Conservation (phyloP, 2,113 vertebrate genomes). For the Bufo gargarizans region DNA sequence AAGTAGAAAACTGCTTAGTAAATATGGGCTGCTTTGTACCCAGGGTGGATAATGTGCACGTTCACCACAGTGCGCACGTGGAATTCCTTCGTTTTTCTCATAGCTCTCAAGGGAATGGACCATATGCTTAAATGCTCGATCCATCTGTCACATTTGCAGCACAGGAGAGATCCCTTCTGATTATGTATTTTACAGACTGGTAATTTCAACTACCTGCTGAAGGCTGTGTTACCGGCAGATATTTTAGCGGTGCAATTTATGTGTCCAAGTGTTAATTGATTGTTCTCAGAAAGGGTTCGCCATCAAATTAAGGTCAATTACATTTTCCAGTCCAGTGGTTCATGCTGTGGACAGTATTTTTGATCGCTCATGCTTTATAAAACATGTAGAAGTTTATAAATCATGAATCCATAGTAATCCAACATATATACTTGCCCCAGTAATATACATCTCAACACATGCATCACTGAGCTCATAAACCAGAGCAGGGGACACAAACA, state of each 20-base stretch:
- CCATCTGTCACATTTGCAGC: slow-evolving; percentile 54
- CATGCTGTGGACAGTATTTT: background rate
- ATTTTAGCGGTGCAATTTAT: slow-evolving; percentile 41
- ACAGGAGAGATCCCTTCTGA: slow-evolving; percentile 49
- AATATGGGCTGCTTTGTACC: background rate
- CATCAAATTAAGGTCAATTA: slow-evolving; percentile 51
- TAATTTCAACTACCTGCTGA: slow-evolving; percentile 52
- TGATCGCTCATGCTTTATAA: background rate
- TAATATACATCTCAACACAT: background rate
- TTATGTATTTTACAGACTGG: slow-evolving; percentile 45
- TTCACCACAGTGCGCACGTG: slow-evolving; percentile 17
- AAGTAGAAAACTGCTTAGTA: slow-evolving; percentile 34
- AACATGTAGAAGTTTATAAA: slow-evolving; percentile 24
- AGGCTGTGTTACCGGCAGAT: background rate
- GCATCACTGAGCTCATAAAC: background rate
- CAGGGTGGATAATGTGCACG: slow-evolving; percentile 17
- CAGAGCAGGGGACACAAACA: background rate
- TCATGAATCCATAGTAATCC: background rate
- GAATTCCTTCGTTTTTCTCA: slow-evolving; percentile 44
- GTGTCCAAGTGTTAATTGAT: slow-evolving; percentile 42
- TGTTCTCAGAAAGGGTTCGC: slow-evolving; percentile 12
- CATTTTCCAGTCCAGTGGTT: slow-evolving; percentile 28
- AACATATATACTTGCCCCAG: background rate
- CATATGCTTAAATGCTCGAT: slow-evolving; percentile 52
- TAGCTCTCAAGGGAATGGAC: slow-evolving; percentile 38